These are phyloP conservation scores for Neelides sp. DNA, from an alignment of 1,140 invertebrate genomes.

Conservation along the genomic window DNA sequence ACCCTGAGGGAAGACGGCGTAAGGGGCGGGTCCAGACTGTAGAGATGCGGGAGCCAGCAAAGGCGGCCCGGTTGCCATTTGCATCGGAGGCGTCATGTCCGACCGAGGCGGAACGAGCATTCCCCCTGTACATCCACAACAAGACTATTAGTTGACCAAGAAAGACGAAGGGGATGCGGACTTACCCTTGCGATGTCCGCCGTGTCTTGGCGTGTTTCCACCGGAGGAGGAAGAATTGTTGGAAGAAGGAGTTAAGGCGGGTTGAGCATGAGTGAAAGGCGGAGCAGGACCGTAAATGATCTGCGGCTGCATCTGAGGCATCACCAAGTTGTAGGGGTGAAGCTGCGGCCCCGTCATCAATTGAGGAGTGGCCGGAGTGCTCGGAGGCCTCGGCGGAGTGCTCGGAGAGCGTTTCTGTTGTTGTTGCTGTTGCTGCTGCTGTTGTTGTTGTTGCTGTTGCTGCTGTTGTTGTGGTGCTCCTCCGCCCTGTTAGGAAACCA, in stretches of 20 bases:
- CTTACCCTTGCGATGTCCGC: slow-evolving; percentile 17
- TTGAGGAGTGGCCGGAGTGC: slow-evolving; percentile 27
- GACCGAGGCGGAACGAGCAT: slow-evolving; percentile 41
- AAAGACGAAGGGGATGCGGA: background rate
- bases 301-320: slow-evolving; percentile 8
- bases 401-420: slow-evolving; percentile 29
- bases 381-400: slow-evolving; percentile 29
- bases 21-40: slow-evolving; percentile 21
- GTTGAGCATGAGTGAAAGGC: slow-evolving; percentile 18
- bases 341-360: slow-evolving; percentile 11
- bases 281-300: slow-evolving; percentile 8
- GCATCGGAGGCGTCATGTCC: slow-evolving; percentile 55
- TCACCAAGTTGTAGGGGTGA: slow-evolving; percentile 8
- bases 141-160: no score
- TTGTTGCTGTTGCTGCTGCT: no score
- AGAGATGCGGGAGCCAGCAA: slow-evolving; percentile 56
- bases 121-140: slow-evolving; percentile 10
- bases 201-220: slow-evolving; percentile 20
- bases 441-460: no score
- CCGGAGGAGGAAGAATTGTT: slow-evolving; percentile 19
- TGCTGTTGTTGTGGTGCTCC: background rate
- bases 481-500: background rate
- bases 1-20: slow-evolving; percentile 8
- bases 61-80: slow-evolving; percentile 61
- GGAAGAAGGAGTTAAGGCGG: slow-evolving; percentile 21